A percentile compares a stretch with the other conserved stretches of the same genome.
Evolutionary conservation across 2,797 vertebrate species (phyloP).

Genomic region (Gobio occitaniae): DNA sequence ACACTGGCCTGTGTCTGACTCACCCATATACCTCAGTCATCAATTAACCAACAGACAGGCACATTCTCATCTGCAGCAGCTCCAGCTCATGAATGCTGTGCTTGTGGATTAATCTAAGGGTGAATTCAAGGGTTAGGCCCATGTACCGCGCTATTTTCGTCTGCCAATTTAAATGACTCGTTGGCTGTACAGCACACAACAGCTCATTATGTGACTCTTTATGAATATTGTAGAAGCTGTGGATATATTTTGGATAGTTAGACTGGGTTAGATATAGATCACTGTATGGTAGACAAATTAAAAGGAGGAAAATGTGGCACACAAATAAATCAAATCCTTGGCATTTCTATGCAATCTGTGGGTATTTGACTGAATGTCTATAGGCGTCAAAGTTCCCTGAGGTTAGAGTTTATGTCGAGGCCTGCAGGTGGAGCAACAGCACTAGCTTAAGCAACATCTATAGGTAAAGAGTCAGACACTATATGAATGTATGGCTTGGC

Average conservation of each 20-base stretch:
- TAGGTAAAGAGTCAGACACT: neutral
- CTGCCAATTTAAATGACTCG: neutral
- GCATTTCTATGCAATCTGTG: neutral
- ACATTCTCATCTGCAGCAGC: slow-evolving; percentile 24
- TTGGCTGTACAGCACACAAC: neutral
- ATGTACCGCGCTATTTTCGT: neutral
- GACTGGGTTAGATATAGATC: neutral
- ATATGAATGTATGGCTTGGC: neutral
- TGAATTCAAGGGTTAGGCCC: neutral
- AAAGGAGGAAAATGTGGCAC: neutral
- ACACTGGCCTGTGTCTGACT: slow-evolving; percentile 51
- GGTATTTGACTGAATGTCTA: neutral
- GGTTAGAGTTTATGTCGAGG: slow-evolving; percentile 29
- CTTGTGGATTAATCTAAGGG: neutral
- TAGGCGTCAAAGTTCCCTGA: slow-evolving; percentile 9
- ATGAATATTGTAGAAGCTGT: neutral
- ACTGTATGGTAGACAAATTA: neutral
- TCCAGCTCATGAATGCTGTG: neutral
- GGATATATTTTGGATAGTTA: neutral
- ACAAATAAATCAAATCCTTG: neutral
- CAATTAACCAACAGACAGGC: slow-evolving; percentile 34
- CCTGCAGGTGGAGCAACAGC: slow-evolving; percentile 64
- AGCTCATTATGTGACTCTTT: neutral
- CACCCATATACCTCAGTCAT: slow-evolving; percentile 41
- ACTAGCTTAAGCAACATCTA: slow-evolving; percentile 27